A percentile compares a stretch with the other conserved stretches of the same genome.
Conservation (phyloP, 92 coral and sea anemone species). For the Ricordea florida region DNA sequence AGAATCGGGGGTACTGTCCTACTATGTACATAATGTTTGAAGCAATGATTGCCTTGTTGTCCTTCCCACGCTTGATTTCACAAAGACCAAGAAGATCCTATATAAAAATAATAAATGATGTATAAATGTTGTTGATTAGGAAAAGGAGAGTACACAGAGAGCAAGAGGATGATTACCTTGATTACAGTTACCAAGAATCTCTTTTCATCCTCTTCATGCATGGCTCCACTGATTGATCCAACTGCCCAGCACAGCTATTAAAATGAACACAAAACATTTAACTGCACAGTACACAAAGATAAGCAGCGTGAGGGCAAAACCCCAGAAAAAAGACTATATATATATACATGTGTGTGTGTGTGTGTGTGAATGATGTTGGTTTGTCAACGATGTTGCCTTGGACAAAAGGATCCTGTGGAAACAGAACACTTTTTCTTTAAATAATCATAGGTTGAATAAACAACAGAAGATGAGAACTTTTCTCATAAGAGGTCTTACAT, state of each 20-base stretch:
- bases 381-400: no score
- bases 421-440: no score
- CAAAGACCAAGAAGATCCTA: constrained; percentile 97
- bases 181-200: constrained; percentile 96
- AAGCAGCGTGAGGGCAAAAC: no score
- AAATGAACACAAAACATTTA: neutral
- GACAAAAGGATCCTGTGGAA: no score
- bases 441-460: no score
- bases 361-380: no score
- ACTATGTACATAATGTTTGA: constrained; percentile 99
- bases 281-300: neutral
- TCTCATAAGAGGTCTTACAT: no score
- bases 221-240: constrained; percentile 99
- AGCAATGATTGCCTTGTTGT: constrained; percentile 98
- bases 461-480: no score
- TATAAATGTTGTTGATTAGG: neutral
- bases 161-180: constrained; percentile 58
- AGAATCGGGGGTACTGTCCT: constrained; percentile 97
- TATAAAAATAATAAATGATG: neutral
- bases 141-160: neutral
- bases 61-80: constrained; percentile 99
- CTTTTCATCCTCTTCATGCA: constrained; percentile 99
- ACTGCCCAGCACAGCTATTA: constrained; percentile 97
- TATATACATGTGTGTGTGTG: no score
- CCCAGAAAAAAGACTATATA: no score